Evolutionary conservation across 2,113 vertebrate species (phyloP).

Genomic region (Hydrolagus affinis): DNA sequence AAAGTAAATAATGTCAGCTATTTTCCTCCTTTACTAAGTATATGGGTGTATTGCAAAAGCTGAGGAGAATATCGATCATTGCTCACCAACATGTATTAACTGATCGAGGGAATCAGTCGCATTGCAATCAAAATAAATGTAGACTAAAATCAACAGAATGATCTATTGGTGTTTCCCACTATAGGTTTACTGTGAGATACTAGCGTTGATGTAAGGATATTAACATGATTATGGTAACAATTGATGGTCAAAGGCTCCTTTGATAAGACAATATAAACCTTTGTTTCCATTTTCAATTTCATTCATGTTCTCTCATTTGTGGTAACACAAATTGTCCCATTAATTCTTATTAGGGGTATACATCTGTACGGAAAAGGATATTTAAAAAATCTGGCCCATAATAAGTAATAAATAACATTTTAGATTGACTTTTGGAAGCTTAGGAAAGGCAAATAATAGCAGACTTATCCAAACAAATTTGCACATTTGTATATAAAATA

Average conservation of each 20-base stretch:
- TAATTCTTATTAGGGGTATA: background rate
- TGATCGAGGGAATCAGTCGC: background rate
- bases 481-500: conserved; percentile 61
- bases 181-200: background rate
- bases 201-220: background rate
- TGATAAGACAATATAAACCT: conserved; percentile 1
- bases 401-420: background rate
- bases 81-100: background rate
- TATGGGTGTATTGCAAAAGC: background rate
- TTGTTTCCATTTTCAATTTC: conserved; percentile 8
- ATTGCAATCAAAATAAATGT: background rate
- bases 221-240: background rate
- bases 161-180: background rate
- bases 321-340: background rate
- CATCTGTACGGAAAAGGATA: background rate
- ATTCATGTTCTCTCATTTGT: background rate
- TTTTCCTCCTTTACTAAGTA: background rate
- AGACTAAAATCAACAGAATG: background rate
- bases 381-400: background rate
- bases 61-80: background rate
- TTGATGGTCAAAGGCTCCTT: background rate
- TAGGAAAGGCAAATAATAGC: conserved; percentile 51
- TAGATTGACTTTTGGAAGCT: conserved; percentile 42
- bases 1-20: background rate
- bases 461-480: conserved; percentile 61